Conservation (phyloP, 2,888 invertebrate genomes). For the Brachyopa scutellaris region DNA sequence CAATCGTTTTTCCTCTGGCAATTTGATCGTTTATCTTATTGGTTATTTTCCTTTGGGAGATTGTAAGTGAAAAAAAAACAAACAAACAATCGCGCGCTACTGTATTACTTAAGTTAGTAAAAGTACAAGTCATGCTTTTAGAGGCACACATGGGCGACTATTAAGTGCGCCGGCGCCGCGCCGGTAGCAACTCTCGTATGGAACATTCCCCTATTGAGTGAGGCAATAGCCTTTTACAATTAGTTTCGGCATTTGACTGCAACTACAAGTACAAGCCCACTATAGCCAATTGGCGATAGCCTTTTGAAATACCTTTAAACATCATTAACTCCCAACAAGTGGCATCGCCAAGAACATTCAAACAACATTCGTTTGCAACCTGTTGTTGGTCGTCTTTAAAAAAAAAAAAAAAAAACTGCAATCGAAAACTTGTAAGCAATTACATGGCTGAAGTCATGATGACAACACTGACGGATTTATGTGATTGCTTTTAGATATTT, state of each 20-base stretch:
- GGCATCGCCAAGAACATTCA: background rate
- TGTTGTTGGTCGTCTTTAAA: slow-evolving; percentile 31
- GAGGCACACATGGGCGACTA: background rate
- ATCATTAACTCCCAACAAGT: slow-evolving; percentile 13
- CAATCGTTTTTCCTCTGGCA: background rate
- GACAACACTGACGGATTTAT: slow-evolving; percentile 66
- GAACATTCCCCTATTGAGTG: too few species aligned
- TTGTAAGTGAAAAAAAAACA: background rate
- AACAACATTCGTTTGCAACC: slow-evolving; percentile 5
- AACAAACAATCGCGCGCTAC: slow-evolving; percentile 16
- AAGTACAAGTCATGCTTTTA: background rate
- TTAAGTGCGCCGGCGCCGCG: too few species aligned
- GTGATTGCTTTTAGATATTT: slow-evolving; percentile 54
- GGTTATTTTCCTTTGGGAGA: slow-evolving; percentile 8
- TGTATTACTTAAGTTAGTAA: slow-evolving; percentile 29
- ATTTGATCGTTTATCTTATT: slow-evolving; percentile 3
- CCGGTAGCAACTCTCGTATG: slow-evolving; percentile 14
- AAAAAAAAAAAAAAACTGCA: slow-evolving; percentile 23
- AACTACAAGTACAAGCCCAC: background rate
- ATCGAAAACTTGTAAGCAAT: slow-evolving; percentile 56
- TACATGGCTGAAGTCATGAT: too few species aligned
- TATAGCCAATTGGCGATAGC: background rate
- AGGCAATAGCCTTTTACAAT: too few species aligned
- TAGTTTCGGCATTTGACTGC: slow-evolving; percentile 5
- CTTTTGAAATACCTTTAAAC: slow-evolving; percentile 3